Evolutionary conservation across 2,888 invertebrate genomes (phyloP), one percentile per base, ranked within the genome.

Genomic region (Drosophila merina): DNA sequence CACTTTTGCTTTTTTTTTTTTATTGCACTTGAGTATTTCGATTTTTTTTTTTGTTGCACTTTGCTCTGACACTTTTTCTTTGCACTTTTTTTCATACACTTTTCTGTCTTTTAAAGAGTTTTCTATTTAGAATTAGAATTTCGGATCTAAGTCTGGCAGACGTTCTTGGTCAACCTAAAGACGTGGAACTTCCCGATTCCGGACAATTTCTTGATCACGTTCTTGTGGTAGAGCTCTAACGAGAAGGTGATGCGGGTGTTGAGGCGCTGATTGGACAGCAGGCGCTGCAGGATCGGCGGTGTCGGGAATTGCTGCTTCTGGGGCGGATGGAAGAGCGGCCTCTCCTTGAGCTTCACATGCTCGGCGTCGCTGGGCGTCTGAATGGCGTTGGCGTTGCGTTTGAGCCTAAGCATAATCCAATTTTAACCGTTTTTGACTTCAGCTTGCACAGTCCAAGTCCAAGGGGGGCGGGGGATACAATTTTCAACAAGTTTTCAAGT

Each of bases 391-490:
- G 51, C 70, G 57, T 73, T 80, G 72, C 76, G 81, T 79, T 84
- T 76, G 72, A 76, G 77, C 86, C 79, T 79, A 80, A 89, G 89
- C 89, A 89, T 89, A 89, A 89, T 89, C 89, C 79, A 89, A 86
- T 74, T 79, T 78, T 88, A 38, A 58, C 68, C 64, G 62, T 67
- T 68, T 64, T 66, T 33, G 64, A 66, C 68, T 69, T 74, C 86
- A 84, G 79, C 57, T 84, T 84, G 75, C 51, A 58, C 55, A 40
- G 45, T 38, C 45, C 40, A 20, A 20, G 20, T 20, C 20, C 28
- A 28, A n/a, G 25, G 36, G 7, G 28, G 10, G n/a, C 14, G 12
- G 14, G 25, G n/a, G n/a, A 36, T n/a, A 36, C 4, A 36, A 10
- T 36, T 33, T 31, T 9, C 42, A 9, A 44, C 45, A 4, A 28